These are phyloP conservation scores for Scortum barcoo DNA, from an alignment of 2,113 vertebrate species.

Conservation along the genomic window DNA sequence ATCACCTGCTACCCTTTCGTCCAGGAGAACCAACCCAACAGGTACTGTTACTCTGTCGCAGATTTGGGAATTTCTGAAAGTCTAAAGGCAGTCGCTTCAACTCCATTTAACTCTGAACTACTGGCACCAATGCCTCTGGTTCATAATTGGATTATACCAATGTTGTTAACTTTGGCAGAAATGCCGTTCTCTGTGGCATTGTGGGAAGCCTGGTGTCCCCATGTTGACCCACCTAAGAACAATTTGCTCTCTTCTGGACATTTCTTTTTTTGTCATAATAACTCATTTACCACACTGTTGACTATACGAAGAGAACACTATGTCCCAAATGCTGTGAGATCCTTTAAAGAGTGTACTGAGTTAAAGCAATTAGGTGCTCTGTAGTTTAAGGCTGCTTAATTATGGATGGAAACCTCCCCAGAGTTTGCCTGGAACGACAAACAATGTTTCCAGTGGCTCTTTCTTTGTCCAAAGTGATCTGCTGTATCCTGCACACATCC, in stretches of 20 bases:
- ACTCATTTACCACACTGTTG: slow-evolving; percentile 17
- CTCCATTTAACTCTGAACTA: background rate
- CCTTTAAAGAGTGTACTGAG: slow-evolving; percentile 36
- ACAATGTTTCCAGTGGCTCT: slow-evolving; percentile 63
- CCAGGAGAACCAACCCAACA: slow-evolving; percentile 97
- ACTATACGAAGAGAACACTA: background rate
- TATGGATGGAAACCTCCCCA: slow-evolving; percentile 65
- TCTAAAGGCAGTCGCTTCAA: background rate
- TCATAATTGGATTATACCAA: slow-evolving; percentile 2
- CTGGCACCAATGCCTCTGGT: background rate
- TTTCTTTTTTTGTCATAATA: slow-evolving; percentile 41
- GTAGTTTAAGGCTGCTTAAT: slow-evolving; percentile 34
- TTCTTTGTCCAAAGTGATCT: slow-evolving; percentile 71
- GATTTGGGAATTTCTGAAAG: background rate
- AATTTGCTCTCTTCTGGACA: slow-evolving; percentile 24
- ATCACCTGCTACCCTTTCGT: slow-evolving; percentile 99
- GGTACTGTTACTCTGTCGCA: slow-evolving; percentile 82
- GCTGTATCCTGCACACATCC: slow-evolving; percentile 73
- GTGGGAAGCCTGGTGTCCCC: slow-evolving; percentile 19
- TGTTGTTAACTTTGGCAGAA: background rate
- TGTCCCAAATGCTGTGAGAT: slow-evolving; percentile 27
- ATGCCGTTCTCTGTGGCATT: background rate
- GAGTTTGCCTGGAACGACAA: slow-evolving; percentile 45
- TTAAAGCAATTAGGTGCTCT: slow-evolving; percentile 17
- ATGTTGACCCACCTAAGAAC: slow-evolving; percentile 29